These are phyloP conservation scores for Aramus guarauna DNA, from an alignment of 2,113 vertebrate genomes.

Conservation along the genomic window DNA sequence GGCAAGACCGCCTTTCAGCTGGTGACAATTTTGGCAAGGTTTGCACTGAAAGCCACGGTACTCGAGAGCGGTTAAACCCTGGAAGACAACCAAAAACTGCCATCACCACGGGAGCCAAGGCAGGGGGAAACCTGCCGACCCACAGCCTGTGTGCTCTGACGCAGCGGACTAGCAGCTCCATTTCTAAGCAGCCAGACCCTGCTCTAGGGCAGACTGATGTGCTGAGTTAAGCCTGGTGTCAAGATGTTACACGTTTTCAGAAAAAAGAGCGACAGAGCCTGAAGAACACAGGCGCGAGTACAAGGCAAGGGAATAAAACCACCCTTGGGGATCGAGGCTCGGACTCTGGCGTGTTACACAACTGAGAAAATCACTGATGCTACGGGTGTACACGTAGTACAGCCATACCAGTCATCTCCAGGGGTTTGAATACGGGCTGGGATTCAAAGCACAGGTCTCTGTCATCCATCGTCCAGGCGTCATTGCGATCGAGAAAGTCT, in stretches of 20 bases:
- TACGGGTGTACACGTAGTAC: neutral
- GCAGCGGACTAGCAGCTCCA: rapidly evolving
- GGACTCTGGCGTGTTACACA: rapidly evolving
- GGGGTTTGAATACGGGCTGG: constrained; percentile 9
- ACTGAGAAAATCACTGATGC: rapidly evolving
- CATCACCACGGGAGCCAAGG: rapidly evolving
- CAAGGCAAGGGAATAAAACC: neutral
- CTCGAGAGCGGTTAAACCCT: rapidly evolving
- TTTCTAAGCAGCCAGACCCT: neutral
- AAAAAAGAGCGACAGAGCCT: neutral
- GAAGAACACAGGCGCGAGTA: neutral
- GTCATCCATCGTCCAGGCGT: constrained; percentile 62
- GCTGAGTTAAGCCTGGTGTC: neutral
- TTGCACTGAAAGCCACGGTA: neutral
- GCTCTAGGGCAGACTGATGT: neutral
- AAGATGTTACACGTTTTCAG: rapidly evolving
- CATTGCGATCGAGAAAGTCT: constrained; percentile 61
- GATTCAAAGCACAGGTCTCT: constrained; percentile 57
- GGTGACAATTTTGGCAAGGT: rapidly evolving
- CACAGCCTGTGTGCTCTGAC: rapidly evolving
- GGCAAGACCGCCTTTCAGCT: neutral
- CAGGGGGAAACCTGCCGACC: neutral
- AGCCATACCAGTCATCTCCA: constrained; percentile 59
- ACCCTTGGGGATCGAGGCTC: neutral
- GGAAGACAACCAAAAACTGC: neutral